phyloP scores from a whole-genome alignment of 1,140 invertebrate species.

The Hyposmocoma kahamanoa region DNA sequence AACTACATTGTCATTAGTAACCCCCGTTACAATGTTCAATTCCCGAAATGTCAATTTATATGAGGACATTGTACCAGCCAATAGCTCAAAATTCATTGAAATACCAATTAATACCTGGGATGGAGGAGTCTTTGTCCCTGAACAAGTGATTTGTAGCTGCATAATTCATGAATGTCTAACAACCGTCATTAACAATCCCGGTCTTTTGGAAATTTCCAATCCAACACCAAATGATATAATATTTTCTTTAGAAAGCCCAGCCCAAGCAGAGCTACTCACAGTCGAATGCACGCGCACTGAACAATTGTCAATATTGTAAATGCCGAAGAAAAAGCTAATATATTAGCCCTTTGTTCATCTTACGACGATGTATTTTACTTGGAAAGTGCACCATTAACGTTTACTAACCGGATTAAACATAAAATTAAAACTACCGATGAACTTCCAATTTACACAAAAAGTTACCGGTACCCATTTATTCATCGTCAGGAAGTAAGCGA shows the following conservation, averaged over 20 bases:
- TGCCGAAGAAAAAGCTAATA: constrained; percentile 2
- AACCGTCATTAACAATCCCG: no score
- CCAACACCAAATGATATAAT: no score
- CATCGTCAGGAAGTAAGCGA: constrained; percentile 5
- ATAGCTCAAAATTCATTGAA: background rate
- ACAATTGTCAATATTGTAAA: no score
- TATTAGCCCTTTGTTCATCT: background rate
- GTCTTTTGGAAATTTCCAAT: no score
- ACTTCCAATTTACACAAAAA: constrained; percentile 9
- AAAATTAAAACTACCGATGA: constrained; percentile 4
- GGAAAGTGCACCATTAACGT: background rate
- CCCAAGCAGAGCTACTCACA: no score
- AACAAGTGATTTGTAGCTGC: no score
- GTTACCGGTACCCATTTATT: constrained; percentile 10
- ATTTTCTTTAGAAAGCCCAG: no score
- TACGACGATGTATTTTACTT: constrained; percentile 6
- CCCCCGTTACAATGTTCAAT: background rate
- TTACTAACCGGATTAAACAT: constrained; percentile 6
- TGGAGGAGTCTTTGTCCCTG: constrained; percentile 1
- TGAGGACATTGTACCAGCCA: constrained; percentile 4
- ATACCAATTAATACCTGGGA: constrained; percentile 3
- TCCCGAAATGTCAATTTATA: no score
- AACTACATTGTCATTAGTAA: constrained; percentile 10
- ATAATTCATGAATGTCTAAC: no score
- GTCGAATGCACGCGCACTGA: no score